phyloP scores from a whole-genome alignment of 2,797 vertebrate genomes.

The Staurois parvus region DNA sequence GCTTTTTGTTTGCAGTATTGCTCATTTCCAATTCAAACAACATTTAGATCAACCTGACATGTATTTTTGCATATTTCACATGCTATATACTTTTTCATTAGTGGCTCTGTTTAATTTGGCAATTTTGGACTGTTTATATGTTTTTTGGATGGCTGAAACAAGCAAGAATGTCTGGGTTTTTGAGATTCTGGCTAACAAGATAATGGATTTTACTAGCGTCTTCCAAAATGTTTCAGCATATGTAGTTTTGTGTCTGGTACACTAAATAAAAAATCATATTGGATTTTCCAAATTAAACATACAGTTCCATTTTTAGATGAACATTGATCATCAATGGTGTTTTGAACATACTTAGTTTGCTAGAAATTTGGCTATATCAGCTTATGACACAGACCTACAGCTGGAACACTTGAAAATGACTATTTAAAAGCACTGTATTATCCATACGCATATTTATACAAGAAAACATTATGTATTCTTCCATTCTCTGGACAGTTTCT shows the following conservation, averaged over 20 bases:
- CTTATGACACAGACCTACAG: slow-evolving; percentile 11
- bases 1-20: slow-evolving; percentile 41
- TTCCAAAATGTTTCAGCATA: slow-evolving; percentile 47
- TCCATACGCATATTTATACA: too few species aligned
- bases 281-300: slow-evolving; percentile 49
- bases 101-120: slow-evolving; percentile 54
- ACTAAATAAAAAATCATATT: slow-evolving; percentile 46
- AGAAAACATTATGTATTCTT: too few species aligned
- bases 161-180: slow-evolving; percentile 54
- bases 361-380: slow-evolving; percentile 1
- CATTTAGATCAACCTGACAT: slow-evolving; percentile 55
- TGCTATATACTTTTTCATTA: slow-evolving; percentile 61
- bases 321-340: slow-evolving; percentile 26
- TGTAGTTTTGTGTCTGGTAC: slow-evolving; percentile 24
- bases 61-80: slow-evolving; percentile 57
- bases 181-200: slow-evolving; percentile 52
- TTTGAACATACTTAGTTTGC: slow-evolving; percentile 12
- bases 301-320: slow-evolving; percentile 34
- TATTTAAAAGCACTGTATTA: too few species aligned
- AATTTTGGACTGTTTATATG: slow-evolving; percentile 52
- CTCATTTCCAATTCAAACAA: slow-evolving; percentile 59
- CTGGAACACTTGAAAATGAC: not conserved
- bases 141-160: slow-evolving; percentile 48
- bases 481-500: too few species aligned
- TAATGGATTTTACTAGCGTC: slow-evolving; percentile 49